phyloP scores from a whole-genome alignment of 2,113 vertebrate species.

The Puntigrus tetrazona region DNA sequence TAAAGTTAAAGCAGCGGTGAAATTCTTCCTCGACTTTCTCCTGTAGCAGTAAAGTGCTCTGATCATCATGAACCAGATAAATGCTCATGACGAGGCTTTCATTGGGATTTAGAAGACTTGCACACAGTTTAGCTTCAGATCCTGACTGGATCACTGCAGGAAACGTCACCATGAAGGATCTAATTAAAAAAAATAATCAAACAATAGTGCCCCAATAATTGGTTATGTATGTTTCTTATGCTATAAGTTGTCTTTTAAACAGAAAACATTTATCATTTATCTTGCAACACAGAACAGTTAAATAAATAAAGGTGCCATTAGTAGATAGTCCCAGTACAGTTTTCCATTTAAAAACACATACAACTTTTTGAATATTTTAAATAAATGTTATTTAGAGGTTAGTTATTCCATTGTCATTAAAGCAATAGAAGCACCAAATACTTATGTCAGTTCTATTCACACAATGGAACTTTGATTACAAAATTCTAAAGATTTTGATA shows the following conservation, averaged over 20 bases:
- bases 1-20: slow-evolving; percentile 61
- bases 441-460: not conserved
- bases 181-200: not conserved
- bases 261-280: not conserved
- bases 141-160: slow-evolving; percentile 69
- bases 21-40: slow-evolving; percentile 50
- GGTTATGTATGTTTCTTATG: not conserved
- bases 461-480: not conserved
- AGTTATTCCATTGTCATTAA: not conserved
- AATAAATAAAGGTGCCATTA: no score
- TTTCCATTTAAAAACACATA: no score
- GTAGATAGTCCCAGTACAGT: not conserved
- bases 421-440: not conserved
- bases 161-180: slow-evolving; percentile 64
- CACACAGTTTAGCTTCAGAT: slow-evolving; percentile 63
- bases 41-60: slow-evolving; percentile 34
- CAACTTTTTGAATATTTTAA: no score
- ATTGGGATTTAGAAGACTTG: slow-evolving; percentile 64
- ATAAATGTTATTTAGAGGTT: no score
- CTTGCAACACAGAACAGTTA: not conserved
- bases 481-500: not conserved
- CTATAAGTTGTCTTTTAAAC: not conserved
- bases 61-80: slow-evolving; percentile 42
- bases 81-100: slow-evolving; percentile 66
- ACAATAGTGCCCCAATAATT: not conserved